phyloP scores from a whole-genome alignment of 2,797 vertebrate genomes.

The Tauraco hartlaubi region DNA sequence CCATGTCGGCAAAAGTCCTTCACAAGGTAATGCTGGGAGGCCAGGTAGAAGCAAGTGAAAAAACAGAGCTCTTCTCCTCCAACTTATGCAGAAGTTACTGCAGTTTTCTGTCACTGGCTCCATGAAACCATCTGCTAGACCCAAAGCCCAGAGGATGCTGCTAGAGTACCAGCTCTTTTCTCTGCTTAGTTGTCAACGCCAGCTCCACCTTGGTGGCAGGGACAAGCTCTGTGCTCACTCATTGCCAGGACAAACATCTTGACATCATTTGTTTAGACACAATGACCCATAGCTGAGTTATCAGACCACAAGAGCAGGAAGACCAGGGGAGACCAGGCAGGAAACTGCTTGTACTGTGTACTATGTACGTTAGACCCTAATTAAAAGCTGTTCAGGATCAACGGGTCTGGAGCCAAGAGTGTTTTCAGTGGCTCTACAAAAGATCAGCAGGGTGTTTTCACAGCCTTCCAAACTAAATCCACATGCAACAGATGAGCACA shows the following conservation, averaged over 20 bases:
- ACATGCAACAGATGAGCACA: background rate
- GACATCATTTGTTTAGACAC: background rate
- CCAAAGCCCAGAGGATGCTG: background rate
- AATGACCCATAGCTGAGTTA: background rate
- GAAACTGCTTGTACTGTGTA: background rate
- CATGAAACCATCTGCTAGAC: no score
- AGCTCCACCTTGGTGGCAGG: background rate
- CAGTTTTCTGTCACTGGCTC: background rate
- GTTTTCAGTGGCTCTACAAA: background rate
- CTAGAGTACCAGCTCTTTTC: background rate
- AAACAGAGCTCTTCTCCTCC: background rate
- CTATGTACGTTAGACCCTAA: background rate
- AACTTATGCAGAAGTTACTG: accelerated
- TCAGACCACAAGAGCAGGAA: background rate
- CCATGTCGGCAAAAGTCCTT: background rate
- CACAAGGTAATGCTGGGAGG: background rate
- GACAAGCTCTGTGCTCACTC: background rate
- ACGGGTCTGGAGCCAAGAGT: background rate
- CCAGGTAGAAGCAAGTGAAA: background rate
- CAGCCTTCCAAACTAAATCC: background rate
- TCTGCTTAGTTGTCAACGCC: background rate
- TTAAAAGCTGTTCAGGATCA: constrained; percentile 4
- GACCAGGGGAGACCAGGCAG: background rate
- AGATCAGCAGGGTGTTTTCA: background rate
- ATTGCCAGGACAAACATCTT: background rate